These are phyloP conservation scores for Panagrolaimus sp. DNA, from an alignment of 1,140 invertebrate genomes.

Conservation along the genomic window DNA sequence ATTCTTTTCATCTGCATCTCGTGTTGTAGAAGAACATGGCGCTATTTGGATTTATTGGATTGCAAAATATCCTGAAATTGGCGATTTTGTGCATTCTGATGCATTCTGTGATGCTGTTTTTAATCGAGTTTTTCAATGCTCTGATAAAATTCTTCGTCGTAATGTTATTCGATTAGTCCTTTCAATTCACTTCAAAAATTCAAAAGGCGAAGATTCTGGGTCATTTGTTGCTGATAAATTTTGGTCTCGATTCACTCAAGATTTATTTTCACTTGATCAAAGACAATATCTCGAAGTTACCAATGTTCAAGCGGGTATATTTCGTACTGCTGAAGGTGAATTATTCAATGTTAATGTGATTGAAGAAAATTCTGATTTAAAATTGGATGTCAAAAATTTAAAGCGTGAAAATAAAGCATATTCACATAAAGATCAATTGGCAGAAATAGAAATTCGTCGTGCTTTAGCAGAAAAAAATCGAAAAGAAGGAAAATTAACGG, in stretches of 20 bases:
- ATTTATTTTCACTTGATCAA: background rate
- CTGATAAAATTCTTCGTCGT: background rate
- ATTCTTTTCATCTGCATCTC: background rate
- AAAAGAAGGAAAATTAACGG: constrained; percentile 71
- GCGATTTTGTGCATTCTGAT: constrained; percentile 10
- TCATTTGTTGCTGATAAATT: constrained; percentile 3
- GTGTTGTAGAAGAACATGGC: background rate
- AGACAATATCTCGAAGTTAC: background rate
- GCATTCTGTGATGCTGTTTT: background rate
- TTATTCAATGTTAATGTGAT: constrained; percentile 83
- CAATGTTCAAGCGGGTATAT: constrained; percentile 75
- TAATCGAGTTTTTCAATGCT: background rate
- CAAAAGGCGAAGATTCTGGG: background rate
- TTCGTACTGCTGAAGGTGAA: constrained; percentile 77
- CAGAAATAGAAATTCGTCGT: constrained; percentile 80
- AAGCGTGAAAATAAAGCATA: constrained; percentile 93
- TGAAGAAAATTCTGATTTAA: constrained; percentile 65
- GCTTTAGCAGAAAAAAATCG: constrained; percentile 83
- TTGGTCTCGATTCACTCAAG: background rate
- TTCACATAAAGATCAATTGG: constrained; percentile 90
- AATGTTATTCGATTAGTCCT: background rate
- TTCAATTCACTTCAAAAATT: constrained; percentile 1
- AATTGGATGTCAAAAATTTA: constrained; percentile 70
- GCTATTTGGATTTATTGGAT: constrained; percentile 6
- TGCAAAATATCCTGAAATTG: background rate